Base-by-base conservation (phyloP, 2,797 vertebrate species). In the Poeciliopsis turneri region DNA sequence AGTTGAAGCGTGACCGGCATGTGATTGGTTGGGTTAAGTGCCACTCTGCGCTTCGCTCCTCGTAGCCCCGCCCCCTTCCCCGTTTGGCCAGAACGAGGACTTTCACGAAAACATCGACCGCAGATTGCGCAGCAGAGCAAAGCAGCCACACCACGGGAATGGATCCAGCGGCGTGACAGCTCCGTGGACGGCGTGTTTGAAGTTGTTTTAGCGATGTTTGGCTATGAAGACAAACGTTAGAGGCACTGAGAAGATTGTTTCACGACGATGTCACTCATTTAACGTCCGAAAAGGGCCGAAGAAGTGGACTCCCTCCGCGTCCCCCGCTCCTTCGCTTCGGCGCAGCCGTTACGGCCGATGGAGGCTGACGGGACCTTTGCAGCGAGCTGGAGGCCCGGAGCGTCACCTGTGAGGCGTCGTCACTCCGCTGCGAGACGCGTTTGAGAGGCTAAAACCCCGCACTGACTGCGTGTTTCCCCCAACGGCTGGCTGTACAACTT, bases 361-460 rank as follows among this genome's bases (percentile, higher is more conserved):
- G 93, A 93, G 91, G 90, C 91, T 88, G 86, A 84, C 92, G 82
- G 91, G 93, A 94, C 92, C 87, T 43, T 84, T 80, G 78, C 89
- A 77, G 86, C 4, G 81, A 91, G 86, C 89, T 77, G 78, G 61
- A 93, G 90, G 89, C 91, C 92, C 80, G 89, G 87, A 81, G 47
- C 82, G 90, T 93, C 91, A 91, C 92, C 93, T 87, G 92, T 70
- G 88, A 89, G 70, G 77, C 88, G 78, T 82, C 76, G 72, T 72
- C 80, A 78, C 76, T 72, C 76, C 68, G 79, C 11, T 1, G 78
- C 69, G 66, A 66, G 78, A 81, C 84, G 61, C 51, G 55, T 75
- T 66, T 90, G 59, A 79, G 4, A 45, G 11, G 10, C n/a, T 8
- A 36, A 16, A 16, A 33, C 1, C 61, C 33, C 16, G 13, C 33